Evolutionary conservation across 2,113 vertebrate species (phyloP).

Genomic region (Sinocyclocheilus grahami): DNA sequence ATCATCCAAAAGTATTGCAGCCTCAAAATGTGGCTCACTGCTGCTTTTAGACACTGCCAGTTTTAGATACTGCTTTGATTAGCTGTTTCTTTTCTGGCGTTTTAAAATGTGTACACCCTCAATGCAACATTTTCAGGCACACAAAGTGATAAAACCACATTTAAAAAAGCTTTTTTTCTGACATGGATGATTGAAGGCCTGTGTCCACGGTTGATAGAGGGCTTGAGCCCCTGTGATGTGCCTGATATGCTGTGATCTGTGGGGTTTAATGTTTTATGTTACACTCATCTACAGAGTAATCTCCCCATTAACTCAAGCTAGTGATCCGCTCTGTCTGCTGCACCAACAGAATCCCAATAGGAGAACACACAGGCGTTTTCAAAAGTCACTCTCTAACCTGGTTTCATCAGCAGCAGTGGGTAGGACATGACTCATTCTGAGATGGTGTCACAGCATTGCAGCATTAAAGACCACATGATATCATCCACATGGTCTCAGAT

Average conservation of each 20-base stretch:
- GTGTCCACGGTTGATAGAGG: background rate
- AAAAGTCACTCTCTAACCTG: background rate
- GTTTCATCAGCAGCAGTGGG: background rate
- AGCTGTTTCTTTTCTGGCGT: background rate
- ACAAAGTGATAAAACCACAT: background rate
- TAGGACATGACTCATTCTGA: background rate
- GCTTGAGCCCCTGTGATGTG: background rate
- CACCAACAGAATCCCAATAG: conserved; percentile 59
- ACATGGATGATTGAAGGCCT: background rate
- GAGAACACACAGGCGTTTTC: conserved; percentile 26
- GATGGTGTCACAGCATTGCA: conserved; percentile 3
- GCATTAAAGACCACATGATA: background rate
- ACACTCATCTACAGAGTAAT: conserved; percentile 60
- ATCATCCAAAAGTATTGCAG: background rate
- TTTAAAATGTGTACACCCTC: background rate
- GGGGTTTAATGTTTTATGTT: conserved; percentile 27
- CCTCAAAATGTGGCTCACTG: background rate
- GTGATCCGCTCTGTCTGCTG: conserved; percentile 58
- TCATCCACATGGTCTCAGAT: background rate
- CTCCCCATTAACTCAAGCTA: conserved; percentile 59
- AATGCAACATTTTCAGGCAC: conserved; percentile 1
- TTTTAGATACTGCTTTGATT: conserved; percentile 18
- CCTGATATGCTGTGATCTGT: conserved; percentile 10
- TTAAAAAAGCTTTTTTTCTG: background rate
- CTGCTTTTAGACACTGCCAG: background rate